Evolutionary conservation across 2,888 invertebrate species (phyloP).

Genomic region (Capitulum mitella): DNA sequence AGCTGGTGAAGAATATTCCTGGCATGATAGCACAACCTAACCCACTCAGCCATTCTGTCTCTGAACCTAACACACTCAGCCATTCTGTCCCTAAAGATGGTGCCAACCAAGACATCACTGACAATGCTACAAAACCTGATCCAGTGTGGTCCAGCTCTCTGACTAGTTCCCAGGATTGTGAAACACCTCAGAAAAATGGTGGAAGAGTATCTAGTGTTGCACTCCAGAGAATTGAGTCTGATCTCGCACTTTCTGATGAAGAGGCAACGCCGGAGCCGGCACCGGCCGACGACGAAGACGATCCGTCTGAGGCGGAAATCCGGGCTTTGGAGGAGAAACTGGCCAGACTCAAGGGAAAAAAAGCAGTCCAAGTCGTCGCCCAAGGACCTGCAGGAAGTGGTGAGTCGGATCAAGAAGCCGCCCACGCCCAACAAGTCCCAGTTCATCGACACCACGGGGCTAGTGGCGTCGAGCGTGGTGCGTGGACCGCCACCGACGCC

Average conservation of each 20-base stretch:
- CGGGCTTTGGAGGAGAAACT: neutral
- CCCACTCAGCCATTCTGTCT: too few species aligned
- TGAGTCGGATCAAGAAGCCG: slow-evolving; percentile 12
- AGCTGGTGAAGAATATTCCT: too few species aligned
- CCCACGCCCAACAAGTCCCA: neutral
- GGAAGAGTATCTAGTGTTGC: too few species aligned
- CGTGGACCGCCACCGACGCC: neutral
- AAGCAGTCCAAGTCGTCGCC: neutral
- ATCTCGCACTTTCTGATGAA: neutral
- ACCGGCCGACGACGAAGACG: neutral
- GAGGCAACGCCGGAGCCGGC: neutral
- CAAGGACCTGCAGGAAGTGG: neutral
- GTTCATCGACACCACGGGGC: neutral
- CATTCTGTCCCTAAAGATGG: too few species aligned
- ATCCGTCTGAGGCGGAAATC: neutral
- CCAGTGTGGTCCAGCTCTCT: too few species aligned
- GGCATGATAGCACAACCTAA: neutral
- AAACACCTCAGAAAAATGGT: too few species aligned
- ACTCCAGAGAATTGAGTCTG: neutral
- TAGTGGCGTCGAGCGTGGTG: neutral
- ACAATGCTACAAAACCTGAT: too few species aligned
- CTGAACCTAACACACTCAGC: neutral
- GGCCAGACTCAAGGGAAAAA: neutral
- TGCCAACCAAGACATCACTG: neutral
- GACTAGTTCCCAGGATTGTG: too few species aligned